phyloP scores from a whole-genome alignment of 2,113 vertebrate genomes.

The Nannospalax galili region DNA sequence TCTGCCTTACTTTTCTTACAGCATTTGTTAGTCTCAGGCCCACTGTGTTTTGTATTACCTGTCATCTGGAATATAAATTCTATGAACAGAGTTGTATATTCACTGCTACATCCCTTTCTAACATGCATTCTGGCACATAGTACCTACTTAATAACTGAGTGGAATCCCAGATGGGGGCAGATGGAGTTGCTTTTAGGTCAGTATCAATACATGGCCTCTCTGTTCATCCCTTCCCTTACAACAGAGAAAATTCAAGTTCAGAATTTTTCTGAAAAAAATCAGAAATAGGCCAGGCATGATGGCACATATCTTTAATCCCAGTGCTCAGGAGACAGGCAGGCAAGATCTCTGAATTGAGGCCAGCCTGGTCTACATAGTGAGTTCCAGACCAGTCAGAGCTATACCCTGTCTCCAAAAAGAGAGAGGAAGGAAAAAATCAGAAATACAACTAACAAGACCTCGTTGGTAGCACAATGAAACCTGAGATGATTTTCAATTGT shows the following conservation, averaged over 20 bases:
- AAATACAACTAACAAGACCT: too few relatives aligned
- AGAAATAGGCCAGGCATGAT: neutral
- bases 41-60: neutral
- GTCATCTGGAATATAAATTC: neutral
- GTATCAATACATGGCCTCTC: neutral
- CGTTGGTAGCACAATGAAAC: too few relatives aligned
- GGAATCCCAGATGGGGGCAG: neutral
- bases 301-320: neutral
- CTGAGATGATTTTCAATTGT: conserved; percentile 16
- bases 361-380: too few relatives aligned
- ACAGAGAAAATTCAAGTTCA: conserved; percentile 29
- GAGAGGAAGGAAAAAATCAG: too few relatives aligned
- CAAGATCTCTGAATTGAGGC: too few relatives aligned
- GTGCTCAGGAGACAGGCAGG: too few relatives aligned
- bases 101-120: neutral
- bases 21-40: neutral
- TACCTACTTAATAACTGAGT: neutral
- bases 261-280: neutral
- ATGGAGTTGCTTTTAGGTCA: conserved; percentile 25
- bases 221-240: neutral
- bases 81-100: neutral
- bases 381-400: too few relatives aligned
- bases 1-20: neutral
- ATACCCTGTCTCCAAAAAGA: too few relatives aligned
- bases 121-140: neutral